A percentile compares a stretch with the other conserved stretches of the same genome.
phyloP scores from a whole-genome alignment of 1,140 invertebrate species.

The Phortica variegata region DNA sequence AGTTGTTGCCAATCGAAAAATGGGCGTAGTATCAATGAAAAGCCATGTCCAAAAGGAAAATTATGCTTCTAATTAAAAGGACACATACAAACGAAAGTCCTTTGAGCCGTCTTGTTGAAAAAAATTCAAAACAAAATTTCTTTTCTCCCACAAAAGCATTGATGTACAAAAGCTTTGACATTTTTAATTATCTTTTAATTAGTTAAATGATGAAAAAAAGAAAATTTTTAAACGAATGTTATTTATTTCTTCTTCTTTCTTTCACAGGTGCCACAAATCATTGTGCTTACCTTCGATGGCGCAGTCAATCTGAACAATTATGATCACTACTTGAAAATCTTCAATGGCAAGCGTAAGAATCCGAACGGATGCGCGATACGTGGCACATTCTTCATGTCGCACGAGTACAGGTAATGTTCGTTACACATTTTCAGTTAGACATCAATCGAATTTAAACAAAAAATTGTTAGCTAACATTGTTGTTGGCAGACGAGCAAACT shows the following conservation, averaged over 20 bases:
- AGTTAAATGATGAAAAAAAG: background rate
- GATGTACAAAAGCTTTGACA: too few relatives aligned
- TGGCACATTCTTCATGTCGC: slow-evolving; percentile 92
- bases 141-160: too few relatives aligned
- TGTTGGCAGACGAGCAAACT: too few relatives aligned
- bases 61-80: too few relatives aligned
- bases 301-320: slow-evolving; percentile 91
- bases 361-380: slow-evolving; percentile 87
- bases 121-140: too few relatives aligned
- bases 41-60: too few relatives aligned
- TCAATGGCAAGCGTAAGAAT: slow-evolving; percentile 76
- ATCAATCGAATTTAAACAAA: slow-evolving; percentile 42
- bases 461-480: too few relatives aligned
- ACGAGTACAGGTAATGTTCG: slow-evolving; percentile 78
- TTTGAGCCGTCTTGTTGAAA: too few relatives aligned
- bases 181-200: background rate
- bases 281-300: slow-evolving; percentile 89
- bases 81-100: too few relatives aligned
- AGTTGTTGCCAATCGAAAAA: too few relatives aligned
- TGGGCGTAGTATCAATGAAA: too few relatives aligned
- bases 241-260: background rate
- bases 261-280: slow-evolving; percentile 87
- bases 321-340: slow-evolving; percentile 84
- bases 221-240: background rate
- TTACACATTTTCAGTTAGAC: too few relatives aligned